Percentiles rank a stretch among this genome's conserved stretches.
Evolutionary conservation across 2,113 vertebrate genomes (phyloP).

Genomic region (Myiozetetes cayanensis): DNA sequence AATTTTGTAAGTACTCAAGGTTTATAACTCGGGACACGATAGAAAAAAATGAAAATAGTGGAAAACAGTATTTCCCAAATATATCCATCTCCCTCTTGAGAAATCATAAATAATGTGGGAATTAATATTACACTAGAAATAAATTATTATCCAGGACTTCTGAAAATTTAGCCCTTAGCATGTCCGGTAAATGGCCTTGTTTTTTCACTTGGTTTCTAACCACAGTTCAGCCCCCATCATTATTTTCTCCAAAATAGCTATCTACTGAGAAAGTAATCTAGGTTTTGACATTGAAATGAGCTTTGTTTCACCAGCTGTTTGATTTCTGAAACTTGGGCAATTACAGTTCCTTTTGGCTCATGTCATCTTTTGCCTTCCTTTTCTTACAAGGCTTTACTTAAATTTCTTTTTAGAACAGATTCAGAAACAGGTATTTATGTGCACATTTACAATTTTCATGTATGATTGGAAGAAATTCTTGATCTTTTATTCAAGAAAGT

Average conservation of each 20-base stretch:
- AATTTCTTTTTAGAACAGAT: neutral
- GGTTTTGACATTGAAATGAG: neutral
- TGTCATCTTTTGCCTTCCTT: neutral
- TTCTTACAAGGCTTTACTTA: neutral
- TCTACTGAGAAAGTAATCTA: neutral
- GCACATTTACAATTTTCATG: neutral
- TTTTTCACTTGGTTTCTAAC: neutral
- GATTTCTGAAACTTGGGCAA: neutral
- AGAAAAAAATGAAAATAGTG: neutral
- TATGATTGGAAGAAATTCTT: neutral
- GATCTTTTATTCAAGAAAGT: neutral
- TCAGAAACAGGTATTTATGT: neutral
- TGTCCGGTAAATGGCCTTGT: neutral
- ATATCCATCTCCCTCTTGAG: neutral
- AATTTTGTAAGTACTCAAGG: neutral
- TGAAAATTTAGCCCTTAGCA: neutral
- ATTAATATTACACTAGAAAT: neutral
- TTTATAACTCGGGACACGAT: neutral
- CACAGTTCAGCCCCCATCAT: neutral
- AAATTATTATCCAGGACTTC: neutral
- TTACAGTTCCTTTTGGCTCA: neutral
- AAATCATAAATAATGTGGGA: neutral
- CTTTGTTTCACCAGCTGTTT: neutral
- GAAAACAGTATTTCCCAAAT: neutral
- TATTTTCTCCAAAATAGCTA: neutral